A percentile compares a stretch with the other conserved stretches of the same genome.
These are phyloP conservation scores for Ancistrus triradiatus DNA, from an alignment of 2,113 vertebrate species.

Conservation along the genomic window DNA sequence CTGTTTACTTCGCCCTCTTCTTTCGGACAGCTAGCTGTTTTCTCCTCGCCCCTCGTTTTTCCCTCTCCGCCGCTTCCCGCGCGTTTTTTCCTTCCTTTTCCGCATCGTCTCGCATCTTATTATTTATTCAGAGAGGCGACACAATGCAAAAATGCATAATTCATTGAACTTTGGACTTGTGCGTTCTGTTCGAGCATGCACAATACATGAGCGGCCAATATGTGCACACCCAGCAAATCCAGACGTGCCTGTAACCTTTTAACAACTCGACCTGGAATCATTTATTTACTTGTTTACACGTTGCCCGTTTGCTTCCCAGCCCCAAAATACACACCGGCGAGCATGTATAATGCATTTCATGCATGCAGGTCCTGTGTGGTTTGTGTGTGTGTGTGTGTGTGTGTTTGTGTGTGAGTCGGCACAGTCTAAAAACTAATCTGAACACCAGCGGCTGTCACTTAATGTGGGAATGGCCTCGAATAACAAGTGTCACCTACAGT, in stretches of 20 bases:
- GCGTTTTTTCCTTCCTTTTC: no score
- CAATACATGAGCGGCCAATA: conserved; percentile 69
- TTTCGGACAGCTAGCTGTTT: conserved; percentile 30
- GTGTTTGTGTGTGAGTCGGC: no score
- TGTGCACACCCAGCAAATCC: conserved; percentile 60
- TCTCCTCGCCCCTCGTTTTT: conserved; percentile 40
- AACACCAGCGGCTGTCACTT: conserved; percentile 28
- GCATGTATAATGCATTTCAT: conserved; percentile 53
- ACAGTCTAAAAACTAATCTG: conserved; percentile 21
- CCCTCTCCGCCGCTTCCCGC: conserved; percentile 52
- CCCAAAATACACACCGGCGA: conserved; percentile 45
- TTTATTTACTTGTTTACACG: conserved; percentile 62
- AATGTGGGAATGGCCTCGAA: conserved; percentile 29
- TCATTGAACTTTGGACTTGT: conserved; percentile 59
- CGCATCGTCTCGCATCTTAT: conserved; percentile 58
- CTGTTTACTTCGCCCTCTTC: conserved; percentile 44
- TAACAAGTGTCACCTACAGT: conserved; percentile 20
- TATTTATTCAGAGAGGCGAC: conserved; percentile 71
- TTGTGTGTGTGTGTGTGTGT: no score
- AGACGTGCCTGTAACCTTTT: conserved; percentile 56
- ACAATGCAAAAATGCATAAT: conserved; percentile 73
- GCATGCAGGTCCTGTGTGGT: conserved; percentile 10
- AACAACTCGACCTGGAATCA: conserved; percentile 56
- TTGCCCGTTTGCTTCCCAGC: conserved; percentile 57
- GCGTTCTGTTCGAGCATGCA: conserved; percentile 58